A percentile compares a stretch with the other conserved stretches of the same genome.
These are phyloP conservation scores for Cladorhizidae sp. DNA, from an alignment of 37 sponge, comb jelly and placozoan genomes.

Conservation along the genomic window DNA sequence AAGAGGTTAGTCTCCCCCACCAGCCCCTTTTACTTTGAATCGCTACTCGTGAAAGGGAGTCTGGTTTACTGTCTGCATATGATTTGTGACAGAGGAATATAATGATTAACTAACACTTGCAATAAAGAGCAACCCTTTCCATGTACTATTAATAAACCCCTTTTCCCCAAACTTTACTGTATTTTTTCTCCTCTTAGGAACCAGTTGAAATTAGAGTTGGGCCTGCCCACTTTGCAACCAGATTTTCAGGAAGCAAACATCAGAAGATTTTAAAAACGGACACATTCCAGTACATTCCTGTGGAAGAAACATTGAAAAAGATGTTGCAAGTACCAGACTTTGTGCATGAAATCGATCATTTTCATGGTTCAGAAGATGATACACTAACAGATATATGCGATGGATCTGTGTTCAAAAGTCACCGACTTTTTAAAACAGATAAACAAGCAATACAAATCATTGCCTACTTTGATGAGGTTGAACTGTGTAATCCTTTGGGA, in stretches of 20 bases:
- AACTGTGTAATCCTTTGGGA: slow-evolving; percentile 21
- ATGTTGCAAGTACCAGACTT: slow-evolving; percentile 2
- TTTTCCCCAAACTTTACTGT: background rate
- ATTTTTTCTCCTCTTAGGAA: slow-evolving; percentile 9
- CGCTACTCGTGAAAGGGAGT: too few species aligned
- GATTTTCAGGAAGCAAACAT: slow-evolving; percentile 5
- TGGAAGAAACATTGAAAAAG: background rate
- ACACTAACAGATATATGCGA: slow-evolving; percentile 21
- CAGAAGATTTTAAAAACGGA: background rate
- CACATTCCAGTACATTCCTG: slow-evolving; percentile 10
- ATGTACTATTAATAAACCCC: background rate
- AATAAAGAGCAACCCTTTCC: too few species aligned
- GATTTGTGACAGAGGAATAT: too few species aligned
- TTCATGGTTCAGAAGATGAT: background rate
- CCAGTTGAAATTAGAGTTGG: slow-evolving; percentile 20
- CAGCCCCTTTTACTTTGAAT: too few species aligned
- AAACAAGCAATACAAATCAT: slow-evolving; percentile 12
- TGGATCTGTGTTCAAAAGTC: slow-evolving; percentile 4
- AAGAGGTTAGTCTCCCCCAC: too few species aligned
- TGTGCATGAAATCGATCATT: background rate
- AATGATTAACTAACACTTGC: too few species aligned
- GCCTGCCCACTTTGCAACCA: background rate
- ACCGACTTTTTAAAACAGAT: background rate
- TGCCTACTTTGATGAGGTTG: slow-evolving; percentile 36
- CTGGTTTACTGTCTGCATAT: too few species aligned